A percentile compares a stretch with the other conserved stretches of the same genome.
phyloP scores from a whole-genome alignment of 2,888 invertebrate species.

The Brenthis ino region DNA sequence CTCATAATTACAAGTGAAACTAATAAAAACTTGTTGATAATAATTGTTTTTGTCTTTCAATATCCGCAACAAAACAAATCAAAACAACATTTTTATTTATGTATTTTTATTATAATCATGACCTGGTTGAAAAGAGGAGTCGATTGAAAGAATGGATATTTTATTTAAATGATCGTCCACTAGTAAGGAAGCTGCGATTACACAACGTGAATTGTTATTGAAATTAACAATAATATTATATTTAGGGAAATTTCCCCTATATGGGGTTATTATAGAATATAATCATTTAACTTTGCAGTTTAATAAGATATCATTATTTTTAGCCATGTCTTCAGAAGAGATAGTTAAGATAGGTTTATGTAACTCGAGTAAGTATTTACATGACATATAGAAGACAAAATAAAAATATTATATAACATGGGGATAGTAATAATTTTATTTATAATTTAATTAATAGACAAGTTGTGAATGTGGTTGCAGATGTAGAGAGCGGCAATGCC shows the following conservation, averaged over 20 bases:
- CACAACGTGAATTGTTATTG: background rate
- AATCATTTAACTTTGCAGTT: too few relatives aligned
- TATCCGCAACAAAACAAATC: background rate
- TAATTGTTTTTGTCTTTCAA: too few relatives aligned
- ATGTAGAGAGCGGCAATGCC: conserved; percentile 63
- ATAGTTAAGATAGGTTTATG: too few relatives aligned
- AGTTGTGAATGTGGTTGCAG: conserved; percentile 57
- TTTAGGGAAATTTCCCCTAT: background rate
- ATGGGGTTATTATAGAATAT: too few relatives aligned
- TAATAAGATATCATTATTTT: too few relatives aligned
- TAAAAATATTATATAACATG: background rate
- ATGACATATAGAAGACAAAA: background rate
- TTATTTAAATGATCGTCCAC: conserved; percentile 22
- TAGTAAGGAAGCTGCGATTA: background rate
- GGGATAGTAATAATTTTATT: background rate
- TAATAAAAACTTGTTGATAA: too few relatives aligned
- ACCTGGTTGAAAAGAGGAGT: conserved; percentile 15
- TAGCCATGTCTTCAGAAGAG: too few relatives aligned
- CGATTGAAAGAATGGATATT: conserved; percentile 31
- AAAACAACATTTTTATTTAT: background rate
- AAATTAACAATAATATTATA: background rate
- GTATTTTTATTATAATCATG: conserved; percentile 7
- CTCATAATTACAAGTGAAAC: too few relatives aligned
- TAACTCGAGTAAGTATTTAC: background rate
- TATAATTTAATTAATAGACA: background rate